Evolutionary conservation across 2,797 vertebrate genomes (phyloP), one percentile per base, ranked within the genome.

Genomic region (Sylvilagus floridanus): DNA sequence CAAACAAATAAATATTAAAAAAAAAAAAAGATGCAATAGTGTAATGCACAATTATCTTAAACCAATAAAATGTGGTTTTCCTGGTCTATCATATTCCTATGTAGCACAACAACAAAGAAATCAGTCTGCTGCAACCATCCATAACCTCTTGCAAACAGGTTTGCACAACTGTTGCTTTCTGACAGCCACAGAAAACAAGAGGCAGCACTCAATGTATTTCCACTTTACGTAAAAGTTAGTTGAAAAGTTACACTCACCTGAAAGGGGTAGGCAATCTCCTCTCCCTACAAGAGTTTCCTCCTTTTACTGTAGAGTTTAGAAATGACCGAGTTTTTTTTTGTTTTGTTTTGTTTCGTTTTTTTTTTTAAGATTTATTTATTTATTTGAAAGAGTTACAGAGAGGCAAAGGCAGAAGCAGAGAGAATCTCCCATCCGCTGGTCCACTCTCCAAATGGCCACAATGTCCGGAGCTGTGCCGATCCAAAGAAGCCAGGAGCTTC

Each of bases 321-420:
- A 95, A 83, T 47, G 2, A 90, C 79, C 16, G 89, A 87, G 35
- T 17, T 73, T 78, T 73, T 73, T 86, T 14, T 7, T 42, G n/a
- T n/a, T n/a, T n/a, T n/a, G n/a, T 4, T 21, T 73, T 83, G 68
- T 73, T 86, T 7, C 4, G 24, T 75, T 42, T 42, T 47, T 47
- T 47, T 47, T 47, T 47, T 47, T 47, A 9, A 47, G 42, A 47
- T 9, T 47, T 47, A 47, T 47, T 47, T 47, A 47, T 47, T 47
- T 47, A 47, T 47, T 47, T 47, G 42, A 42, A 42, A 42, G 42
- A 42, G 42, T 42, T 42, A 42, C 6, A 42, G 42, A 42, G 42
- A 47, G 42, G 42, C 42, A 47, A 8, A 47, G 42, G 42, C 42
- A 47, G 42, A 47, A 47, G 42, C 42, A 47, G 42, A 8, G 37